These are phyloP conservation scores for Xestoiulus laeticollis DNA, from an alignment of 2,888 invertebrate species.

Conservation along the genomic window DNA sequence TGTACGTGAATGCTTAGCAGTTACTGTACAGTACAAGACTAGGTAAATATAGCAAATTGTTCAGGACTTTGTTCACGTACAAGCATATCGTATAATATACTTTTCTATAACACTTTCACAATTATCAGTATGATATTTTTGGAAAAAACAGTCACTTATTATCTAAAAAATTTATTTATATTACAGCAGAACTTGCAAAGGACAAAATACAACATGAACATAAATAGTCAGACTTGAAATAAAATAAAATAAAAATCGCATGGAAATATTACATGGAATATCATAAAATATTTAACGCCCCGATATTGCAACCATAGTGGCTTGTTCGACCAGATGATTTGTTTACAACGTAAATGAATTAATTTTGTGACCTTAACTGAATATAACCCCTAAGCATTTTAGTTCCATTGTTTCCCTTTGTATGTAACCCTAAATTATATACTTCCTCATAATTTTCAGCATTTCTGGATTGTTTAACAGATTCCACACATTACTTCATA, in stretches of 20 bases:
- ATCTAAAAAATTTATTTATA: not conserved
- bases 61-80: too few species aligned
- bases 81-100: too few species aligned
- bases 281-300: not conserved
- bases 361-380: not conserved
- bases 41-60: too few species aligned
- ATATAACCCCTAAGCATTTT: not conserved
- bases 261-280: not conserved
- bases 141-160: not conserved
- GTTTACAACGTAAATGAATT: not conserved
- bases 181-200: not conserved
- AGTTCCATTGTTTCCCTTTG: not conserved
- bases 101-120: not conserved
- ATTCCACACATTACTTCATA: not conserved
- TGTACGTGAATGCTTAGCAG: too few species aligned
- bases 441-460: not conserved
- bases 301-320: not conserved
- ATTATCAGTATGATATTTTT: not conserved
- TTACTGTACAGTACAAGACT: too few species aligned
- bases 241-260: not conserved
- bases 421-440: not conserved
- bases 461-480: not conserved
- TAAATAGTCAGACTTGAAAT: not conserved
- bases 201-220: not conserved
- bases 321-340: not conserved